phyloP scores from a whole-genome alignment of 2,797 vertebrate genomes.

The Apodemus agrarius region DNA sequence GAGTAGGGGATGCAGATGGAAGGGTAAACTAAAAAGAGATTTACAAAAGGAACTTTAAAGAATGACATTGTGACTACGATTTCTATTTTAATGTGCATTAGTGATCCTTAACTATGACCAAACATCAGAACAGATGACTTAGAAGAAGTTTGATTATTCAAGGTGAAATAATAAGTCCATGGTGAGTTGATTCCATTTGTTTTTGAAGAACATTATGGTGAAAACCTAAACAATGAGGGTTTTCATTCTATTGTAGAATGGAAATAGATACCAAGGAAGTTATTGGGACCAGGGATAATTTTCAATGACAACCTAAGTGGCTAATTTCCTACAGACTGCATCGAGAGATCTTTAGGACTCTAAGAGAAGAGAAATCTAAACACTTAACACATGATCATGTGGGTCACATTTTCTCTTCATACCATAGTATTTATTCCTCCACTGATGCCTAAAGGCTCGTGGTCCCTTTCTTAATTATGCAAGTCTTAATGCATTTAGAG shows the following conservation, averaged over 20 bases:
- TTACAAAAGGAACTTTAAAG: background rate
- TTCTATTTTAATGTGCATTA: background rate
- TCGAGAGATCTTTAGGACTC: background rate
- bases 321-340: background rate
- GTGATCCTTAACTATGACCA: background rate
- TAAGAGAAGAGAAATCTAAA: background rate
- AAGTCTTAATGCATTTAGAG: background rate
- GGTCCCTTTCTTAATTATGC: background rate
- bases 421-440: background rate
- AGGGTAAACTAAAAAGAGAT: background rate
- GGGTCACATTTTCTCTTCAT: background rate
- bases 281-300: background rate
- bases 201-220: background rate
- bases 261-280: background rate
- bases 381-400: background rate
- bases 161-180: background rate
- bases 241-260: background rate
- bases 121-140: background rate
- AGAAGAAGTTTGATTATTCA: background rate
- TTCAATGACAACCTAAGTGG: background rate
- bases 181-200: too few species aligned
- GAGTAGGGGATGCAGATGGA: rapidly evolving
- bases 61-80: background rate
- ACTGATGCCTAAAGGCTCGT: background rate
- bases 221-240: background rate